Evolutionary conservation across 1,140 invertebrate species (phyloP), one percentile per base, ranked within the genome.

Genomic region (Neodiprion virginianus): DNA sequence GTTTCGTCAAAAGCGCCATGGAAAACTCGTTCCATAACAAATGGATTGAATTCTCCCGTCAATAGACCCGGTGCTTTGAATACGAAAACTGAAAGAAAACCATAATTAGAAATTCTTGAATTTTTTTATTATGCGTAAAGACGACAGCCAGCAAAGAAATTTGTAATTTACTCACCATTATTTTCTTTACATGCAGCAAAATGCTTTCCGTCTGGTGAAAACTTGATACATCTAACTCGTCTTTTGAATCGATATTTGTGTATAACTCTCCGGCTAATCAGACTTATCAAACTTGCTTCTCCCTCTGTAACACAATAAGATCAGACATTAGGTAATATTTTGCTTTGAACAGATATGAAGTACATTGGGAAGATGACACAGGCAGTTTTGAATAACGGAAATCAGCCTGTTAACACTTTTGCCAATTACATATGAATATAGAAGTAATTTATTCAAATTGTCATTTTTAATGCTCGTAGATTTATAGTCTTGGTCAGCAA

Each of bases 121-220:
- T 40, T 75, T 75, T 72, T 72, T 71, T 72, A 21, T 67, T 8
- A 76, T 72, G 70, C 73, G 72, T 40, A 5, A 40, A 40, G 28
- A 5, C 28, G 28, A 40, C 28, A 40, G 28, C 28, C 28, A 0
- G 28, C 67, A 72, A 74, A 76, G 65, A 76, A 72, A 0, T 74
- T 73, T 73, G 17, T 71, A 49, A 23, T 68, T 74, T 2, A 76
- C 73, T 86, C 90, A 94, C 93, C 93, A 87, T 92, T 94, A 84
- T 94, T 94, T 83, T 94, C 93, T 87, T 95, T 95, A 48, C 95
- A 96, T 23, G 96, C 93, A 17, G 97, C 97, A 92, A 99, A 96
- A 82, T 95, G 93, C 89, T 93, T 95, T 66, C 97, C 97, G 93
- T 99, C 94, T 0, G 97, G 97, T 86, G 97, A 98, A 88, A 99